phyloP scores from a whole-genome alignment of 2,113 vertebrate genomes.

The Phalacrocorax brasilianus region DNA sequence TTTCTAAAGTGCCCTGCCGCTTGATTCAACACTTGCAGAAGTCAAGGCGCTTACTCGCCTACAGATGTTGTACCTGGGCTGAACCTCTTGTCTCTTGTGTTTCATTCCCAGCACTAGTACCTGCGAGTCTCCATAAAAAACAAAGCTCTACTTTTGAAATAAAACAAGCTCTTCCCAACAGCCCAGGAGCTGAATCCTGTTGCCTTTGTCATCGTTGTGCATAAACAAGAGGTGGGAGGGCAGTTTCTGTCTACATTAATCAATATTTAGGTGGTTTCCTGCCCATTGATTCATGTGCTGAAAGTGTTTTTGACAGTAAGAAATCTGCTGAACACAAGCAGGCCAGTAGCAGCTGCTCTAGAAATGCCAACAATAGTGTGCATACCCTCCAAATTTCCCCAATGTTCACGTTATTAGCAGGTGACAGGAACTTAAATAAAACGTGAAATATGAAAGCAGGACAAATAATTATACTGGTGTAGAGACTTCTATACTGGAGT shows the following conservation, averaged over 20 bases:
- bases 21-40: neutral
- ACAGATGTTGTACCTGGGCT: neutral
- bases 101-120: neutral
- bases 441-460: neutral
- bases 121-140: neutral
- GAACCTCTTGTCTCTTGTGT: neutral
- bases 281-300: neutral
- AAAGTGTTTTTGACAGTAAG: neutral
- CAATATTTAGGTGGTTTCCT: conserved; percentile 20
- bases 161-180: neutral
- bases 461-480: neutral
- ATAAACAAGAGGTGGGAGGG: neutral
- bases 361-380: neutral
- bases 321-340: conserved; percentile 5
- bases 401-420: neutral
- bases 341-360: neutral
- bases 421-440: neutral
- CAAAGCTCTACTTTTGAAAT: neutral
- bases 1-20: neutral
- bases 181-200: neutral
- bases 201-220: neutral
- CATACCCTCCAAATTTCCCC: neutral
- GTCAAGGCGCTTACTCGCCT: neutral
- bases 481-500: neutral
- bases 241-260: neutral